phyloP scores from a whole-genome alignment of 37 sponge, comb jelly and placozoan species.

The Tethya wilhelma region DNA sequence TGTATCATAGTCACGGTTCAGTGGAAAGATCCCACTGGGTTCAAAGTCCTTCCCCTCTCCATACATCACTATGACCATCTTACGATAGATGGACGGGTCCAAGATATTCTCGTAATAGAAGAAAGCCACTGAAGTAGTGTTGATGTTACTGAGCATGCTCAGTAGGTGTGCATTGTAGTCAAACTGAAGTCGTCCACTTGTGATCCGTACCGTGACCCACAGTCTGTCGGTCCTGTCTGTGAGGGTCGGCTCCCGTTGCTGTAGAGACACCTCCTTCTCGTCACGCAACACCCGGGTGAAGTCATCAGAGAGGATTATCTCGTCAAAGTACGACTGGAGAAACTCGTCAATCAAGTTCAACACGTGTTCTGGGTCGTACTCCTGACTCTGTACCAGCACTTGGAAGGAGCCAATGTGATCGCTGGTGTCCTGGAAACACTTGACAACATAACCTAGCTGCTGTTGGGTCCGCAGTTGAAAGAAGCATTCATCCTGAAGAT shows the following conservation, averaged over 20 bases:
- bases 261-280: constrained; percentile 2
- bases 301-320: neutral
- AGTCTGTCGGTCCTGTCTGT: constrained; percentile 31
- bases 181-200: constrained; percentile 58
- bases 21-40: too few species aligned
- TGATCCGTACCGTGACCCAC: constrained; percentile 59
- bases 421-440: constrained; percentile 24
- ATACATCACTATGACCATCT: constrained; percentile 55
- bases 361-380: constrained; percentile 40
- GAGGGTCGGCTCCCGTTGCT: constrained; percentile 40
- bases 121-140: neutral
- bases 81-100: neutral
- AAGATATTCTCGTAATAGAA: constrained; percentile 59
- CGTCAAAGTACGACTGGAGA: constrained; percentile 19
- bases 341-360: constrained; percentile 47
- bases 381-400: constrained; percentile 75
- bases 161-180: constrained; percentile 29
- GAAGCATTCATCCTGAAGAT: constrained; percentile 74
- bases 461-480: constrained; percentile 75
- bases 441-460: constrained; percentile 84
- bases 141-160: constrained; percentile 8
- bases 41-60: constrained; percentile 31
- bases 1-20: too few species aligned
- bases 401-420: constrained; percentile 36
- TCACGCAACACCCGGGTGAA: neutral